phyloP scores from a whole-genome alignment of 2,113 vertebrate species.

The Colinus virginianus region DNA sequence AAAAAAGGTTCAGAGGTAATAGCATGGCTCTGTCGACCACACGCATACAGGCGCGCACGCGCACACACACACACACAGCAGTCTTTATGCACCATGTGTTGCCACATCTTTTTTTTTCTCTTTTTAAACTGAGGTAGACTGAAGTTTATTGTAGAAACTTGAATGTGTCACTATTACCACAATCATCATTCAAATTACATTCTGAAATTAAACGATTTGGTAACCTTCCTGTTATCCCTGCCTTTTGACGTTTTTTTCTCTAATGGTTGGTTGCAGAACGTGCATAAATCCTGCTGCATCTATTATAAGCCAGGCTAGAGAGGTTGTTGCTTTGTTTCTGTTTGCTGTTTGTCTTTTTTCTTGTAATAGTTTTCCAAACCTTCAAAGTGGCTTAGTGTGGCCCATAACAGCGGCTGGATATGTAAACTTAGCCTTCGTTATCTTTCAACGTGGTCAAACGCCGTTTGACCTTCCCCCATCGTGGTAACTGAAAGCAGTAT shows the following conservation, averaged over 20 bases:
- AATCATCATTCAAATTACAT: conserved; percentile 91
- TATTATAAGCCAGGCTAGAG: conserved; percentile 79
- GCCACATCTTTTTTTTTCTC: conserved; percentile 82
- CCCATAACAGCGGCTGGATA: conserved; percentile 82
- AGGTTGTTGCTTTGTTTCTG: conserved; percentile 52
- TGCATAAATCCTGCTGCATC: conserved; percentile 81
- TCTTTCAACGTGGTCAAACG: conserved; percentile 79
- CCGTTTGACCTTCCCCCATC: conserved; percentile 82
- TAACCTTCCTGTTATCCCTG: conserved; percentile 78
- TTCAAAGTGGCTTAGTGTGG: conserved; percentile 82
- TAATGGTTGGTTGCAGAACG: conserved; percentile 79
- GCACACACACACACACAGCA: conserved; percentile 77
- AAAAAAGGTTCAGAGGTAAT: conserved; percentile 86
- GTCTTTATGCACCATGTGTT: conserved; percentile 83
- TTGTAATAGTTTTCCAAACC: conserved; percentile 71
- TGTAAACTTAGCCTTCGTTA: conserved; percentile 81
- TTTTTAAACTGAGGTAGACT: conserved; percentile 92
- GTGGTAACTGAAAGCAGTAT: conserved; percentile 77
- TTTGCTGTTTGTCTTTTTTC: not conserved
- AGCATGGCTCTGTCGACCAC: conserved; percentile 87
- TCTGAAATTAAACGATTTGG: conserved; percentile 81
- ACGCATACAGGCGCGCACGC: conserved; percentile 71
- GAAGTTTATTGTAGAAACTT: conserved; percentile 90
- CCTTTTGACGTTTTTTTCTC: conserved; percentile 78
- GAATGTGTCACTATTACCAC: conserved; percentile 90